phyloP scores from a whole-genome alignment of 2,113 vertebrate genomes.

The Arvicanthis niloticus region DNA sequence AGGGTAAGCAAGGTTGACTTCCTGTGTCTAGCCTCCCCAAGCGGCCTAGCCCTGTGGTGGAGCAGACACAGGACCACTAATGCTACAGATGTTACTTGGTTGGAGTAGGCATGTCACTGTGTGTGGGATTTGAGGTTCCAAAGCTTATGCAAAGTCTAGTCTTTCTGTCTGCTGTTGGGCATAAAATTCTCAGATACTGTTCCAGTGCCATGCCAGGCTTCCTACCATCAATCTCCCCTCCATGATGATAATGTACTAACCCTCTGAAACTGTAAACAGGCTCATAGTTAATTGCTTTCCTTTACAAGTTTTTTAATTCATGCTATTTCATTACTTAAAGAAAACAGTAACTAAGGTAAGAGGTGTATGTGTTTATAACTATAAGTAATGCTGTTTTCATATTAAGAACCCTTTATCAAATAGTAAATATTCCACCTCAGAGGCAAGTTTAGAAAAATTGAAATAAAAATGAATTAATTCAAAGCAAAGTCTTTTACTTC shows the following conservation, averaged over 20 bases:
- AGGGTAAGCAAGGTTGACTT: too few relatives aligned
- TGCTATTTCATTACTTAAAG: background rate
- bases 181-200: background rate
- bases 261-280: background rate
- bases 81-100: background rate
- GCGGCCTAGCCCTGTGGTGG: too few relatives aligned
- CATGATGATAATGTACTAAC: too few relatives aligned
- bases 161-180: background rate
- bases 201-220: too few relatives aligned
- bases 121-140: background rate
- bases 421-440: background rate
- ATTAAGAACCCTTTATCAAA: background rate
- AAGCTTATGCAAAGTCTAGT: too few relatives aligned
- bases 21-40: too few relatives aligned
- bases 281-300: background rate
- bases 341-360: background rate
- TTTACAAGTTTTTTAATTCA: background rate
- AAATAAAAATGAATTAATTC: background rate
- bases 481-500: background rate
- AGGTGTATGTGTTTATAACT: background rate
- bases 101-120: rapidly evolving
- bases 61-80: too few relatives aligned
- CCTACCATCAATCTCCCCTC: background rate
- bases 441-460: background rate
- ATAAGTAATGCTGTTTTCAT: background rate